These are phyloP conservation scores for Pterocles orientalis DNA, from an alignment of 2,113 vertebrate genomes.

Conservation along the genomic window DNA sequence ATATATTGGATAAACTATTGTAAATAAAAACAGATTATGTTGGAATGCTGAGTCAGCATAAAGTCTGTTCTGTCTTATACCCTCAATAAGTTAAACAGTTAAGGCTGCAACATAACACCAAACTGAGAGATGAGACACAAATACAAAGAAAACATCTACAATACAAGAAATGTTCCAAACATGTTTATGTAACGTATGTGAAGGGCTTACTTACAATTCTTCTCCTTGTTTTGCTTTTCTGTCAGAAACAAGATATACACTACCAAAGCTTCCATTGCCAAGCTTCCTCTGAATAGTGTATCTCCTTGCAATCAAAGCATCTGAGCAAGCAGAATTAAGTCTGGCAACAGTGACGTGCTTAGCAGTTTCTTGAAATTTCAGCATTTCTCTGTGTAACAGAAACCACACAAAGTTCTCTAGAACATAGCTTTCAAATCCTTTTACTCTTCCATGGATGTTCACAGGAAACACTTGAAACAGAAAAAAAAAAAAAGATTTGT, in stretches of 20 bases:
- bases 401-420: not conserved
- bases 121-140: not conserved
- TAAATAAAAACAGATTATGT: not conserved
- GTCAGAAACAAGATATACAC: conserved; percentile 83
- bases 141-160: not conserved
- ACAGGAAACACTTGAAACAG: conserved; percentile 22
- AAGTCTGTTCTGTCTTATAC: not conserved
- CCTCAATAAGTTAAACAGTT: not conserved
- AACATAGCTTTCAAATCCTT: not conserved
- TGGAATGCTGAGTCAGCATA: not conserved
- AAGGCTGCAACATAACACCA: not conserved
- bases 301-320: conserved; percentile 76
- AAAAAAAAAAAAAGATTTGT: not conserved
- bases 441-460: not conserved
- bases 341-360: conserved; percentile 10
- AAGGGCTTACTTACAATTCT: conserved; percentile 79
- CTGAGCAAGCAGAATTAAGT: conserved; percentile 24
- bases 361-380: conserved; percentile 79
- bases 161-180: not conserved
- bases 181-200: not conserved
- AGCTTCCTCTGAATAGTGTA: conserved; percentile 78
- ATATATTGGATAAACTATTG: not conserved
- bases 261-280: conserved; percentile 86
- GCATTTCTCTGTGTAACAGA: conserved; percentile 71
- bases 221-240: conserved; percentile 79